A percentile compares a stretch with the other conserved stretches of the same genome.
Conservation (phyloP, 35 echinoderm and acorn worm species). For the Patiria miniata region DNA sequence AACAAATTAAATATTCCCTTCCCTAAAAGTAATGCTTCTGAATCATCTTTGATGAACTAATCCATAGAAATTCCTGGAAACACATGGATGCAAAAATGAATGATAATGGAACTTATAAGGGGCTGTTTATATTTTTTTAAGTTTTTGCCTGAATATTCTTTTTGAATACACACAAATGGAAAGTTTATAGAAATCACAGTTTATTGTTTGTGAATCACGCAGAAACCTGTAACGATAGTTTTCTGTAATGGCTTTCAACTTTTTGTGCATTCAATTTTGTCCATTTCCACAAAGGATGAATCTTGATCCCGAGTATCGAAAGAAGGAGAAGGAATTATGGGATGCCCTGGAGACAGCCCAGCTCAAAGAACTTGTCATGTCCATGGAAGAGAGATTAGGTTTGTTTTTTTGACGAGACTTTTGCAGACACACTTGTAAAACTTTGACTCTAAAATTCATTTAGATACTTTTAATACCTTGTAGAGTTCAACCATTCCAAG, state of each 20-base stretch:
- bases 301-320: conserved; percentile 35
- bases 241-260: no score
- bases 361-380: conserved; percentile 17
- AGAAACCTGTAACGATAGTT: no score
- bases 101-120: neutral
- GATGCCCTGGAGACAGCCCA: conserved; percentile 35
- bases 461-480: neutral
- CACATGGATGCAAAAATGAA: neutral
- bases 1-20: neutral
- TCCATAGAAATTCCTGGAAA: no score
- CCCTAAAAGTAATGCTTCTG: neutral
- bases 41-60: neutral
- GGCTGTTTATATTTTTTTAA: neutral
- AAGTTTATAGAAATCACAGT: no score
- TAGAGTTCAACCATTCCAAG: neutral
- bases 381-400: conserved; percentile 40
- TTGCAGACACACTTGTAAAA: neutral
- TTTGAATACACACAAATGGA: no score
- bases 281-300: no score
- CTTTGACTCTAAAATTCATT: neutral
- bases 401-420: neutral
- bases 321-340: conserved; percentile 44
- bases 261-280: no score
- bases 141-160: no score
- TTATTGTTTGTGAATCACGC: no score